Evolutionary conservation across 2,113 vertebrate species (phyloP).

Genomic region (Dolichallabes microphthalmus): DNA sequence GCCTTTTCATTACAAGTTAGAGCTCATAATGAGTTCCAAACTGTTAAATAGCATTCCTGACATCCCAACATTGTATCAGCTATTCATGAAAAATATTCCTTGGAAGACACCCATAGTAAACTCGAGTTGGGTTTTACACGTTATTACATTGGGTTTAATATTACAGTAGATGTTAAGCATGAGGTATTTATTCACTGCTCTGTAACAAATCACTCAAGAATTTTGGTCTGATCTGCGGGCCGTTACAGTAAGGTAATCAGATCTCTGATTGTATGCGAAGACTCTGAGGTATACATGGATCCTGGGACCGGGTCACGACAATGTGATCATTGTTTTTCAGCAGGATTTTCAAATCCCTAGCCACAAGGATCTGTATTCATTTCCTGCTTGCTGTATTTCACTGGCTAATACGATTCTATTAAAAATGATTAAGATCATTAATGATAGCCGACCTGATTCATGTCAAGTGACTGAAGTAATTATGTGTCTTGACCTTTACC

Average conservation of each 20-base stretch:
- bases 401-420: conserved; percentile 59
- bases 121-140: conserved; percentile 24
- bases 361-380: conserved; percentile 52
- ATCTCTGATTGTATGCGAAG: conserved; percentile 31
- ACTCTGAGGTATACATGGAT: conserved; percentile 33
- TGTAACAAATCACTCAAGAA: conserved; percentile 40
- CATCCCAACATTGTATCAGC: conserved; percentile 13
- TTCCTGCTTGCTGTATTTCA: conserved; percentile 52
- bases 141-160: conserved; percentile 31
- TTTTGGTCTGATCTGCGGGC: conserved; percentile 37
- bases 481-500: conserved; percentile 38
- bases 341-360: conserved; percentile 50
- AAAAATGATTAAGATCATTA: conserved; percentile 56
- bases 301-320: conserved; percentile 52
- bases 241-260: conserved; percentile 31
- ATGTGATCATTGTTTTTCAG: conserved; percentile 53
- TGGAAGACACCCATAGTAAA: conserved; percentile 22
- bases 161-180: conserved; percentile 36
- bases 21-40: conserved; percentile 11
- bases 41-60: conserved; percentile 9
- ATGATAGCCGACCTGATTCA: conserved; percentile 54
- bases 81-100: conserved; percentile 24
- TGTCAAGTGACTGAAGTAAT: conserved; percentile 58
- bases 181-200: conserved; percentile 16
- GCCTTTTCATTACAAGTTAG: conserved; percentile 11